phyloP scores from a whole-genome alignment of 2,888 invertebrate genomes.

The Coenonympha glycerion region DNA sequence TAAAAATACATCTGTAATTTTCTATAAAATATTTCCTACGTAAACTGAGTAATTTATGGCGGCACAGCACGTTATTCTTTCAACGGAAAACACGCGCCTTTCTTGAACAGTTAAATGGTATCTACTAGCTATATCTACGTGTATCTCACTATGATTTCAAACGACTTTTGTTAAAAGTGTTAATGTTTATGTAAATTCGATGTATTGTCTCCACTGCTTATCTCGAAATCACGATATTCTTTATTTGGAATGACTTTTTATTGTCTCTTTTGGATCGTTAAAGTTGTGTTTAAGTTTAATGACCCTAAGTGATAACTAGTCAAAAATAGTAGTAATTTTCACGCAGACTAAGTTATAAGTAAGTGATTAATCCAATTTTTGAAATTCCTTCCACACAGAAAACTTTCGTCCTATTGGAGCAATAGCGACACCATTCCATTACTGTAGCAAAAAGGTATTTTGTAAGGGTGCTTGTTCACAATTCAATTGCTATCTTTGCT shows the following conservation, averaged over 20 bases:
- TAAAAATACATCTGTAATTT: slow-evolving; percentile 30
- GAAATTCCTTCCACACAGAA: no score
- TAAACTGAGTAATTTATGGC: slow-evolving; percentile 15
- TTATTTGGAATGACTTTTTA: slow-evolving; percentile 2
- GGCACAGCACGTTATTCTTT: slow-evolving; percentile 16
- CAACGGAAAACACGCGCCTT: slow-evolving; percentile 11
- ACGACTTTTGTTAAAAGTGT: slow-evolving; percentile 7
- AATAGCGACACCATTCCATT: no score
- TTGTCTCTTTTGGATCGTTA: not conserved
- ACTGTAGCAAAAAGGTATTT: no score
- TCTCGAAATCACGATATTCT: not conserved
- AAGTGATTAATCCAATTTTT: no score
- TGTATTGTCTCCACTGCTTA: slow-evolving; percentile 1
- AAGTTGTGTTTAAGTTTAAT: not conserved
- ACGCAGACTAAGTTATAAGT: no score
- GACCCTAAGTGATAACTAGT: no score
- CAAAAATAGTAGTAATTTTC: no score
- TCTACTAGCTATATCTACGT: no score
- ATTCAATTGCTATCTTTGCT: not conserved
- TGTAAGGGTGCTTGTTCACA: no score
- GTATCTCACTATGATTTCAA: not conserved
- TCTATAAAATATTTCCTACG: slow-evolving; percentile 11
- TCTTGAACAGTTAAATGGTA: not conserved
- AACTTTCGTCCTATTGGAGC: no score
- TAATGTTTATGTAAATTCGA: slow-evolving; percentile 2